Conservation (phyloP, 1,140 invertebrate genomes). For the Tetragonula clypearis region DNA sequence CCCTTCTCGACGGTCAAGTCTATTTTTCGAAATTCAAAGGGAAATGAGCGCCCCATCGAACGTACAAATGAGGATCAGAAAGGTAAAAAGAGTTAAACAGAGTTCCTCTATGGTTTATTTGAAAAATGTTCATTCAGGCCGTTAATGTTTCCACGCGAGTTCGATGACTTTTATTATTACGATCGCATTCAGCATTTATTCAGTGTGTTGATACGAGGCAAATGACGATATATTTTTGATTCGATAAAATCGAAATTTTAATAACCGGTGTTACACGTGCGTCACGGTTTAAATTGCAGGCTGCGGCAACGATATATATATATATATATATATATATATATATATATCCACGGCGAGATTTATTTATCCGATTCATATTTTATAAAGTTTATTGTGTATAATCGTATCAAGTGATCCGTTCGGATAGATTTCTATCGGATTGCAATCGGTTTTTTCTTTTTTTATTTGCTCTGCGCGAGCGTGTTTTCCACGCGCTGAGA, state of each 20-base stretch:
- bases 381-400: conserved; percentile 45
- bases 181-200: background rate
- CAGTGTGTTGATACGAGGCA: background rate
- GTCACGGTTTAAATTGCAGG: conserved; percentile 13
- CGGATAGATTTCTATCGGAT: conserved; percentile 71
- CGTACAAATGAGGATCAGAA: background rate
- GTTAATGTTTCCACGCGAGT: background rate
- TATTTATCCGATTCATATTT: conserved; percentile 30
- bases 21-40: background rate
- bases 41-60: background rate
- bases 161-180: background rate
- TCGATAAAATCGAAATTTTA: conserved; percentile 40
- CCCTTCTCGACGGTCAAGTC: background rate
- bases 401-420: conserved; percentile 63
- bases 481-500: conserved; percentile 29
- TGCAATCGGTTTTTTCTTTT: conserved; percentile 36
- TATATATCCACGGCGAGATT: conserved; percentile 8
- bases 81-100: background rate
- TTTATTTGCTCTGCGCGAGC: conserved; percentile 59
- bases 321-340: background rate
- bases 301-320: background rate
- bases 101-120: background rate
- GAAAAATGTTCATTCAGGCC: background rate
- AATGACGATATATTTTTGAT: conserved; percentile 14
- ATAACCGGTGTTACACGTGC: conserved; percentile 12